These are phyloP conservation scores for Nesoenas mayeri DNA, from an alignment of 2,113 vertebrate species.

Conservation along the genomic window DNA sequence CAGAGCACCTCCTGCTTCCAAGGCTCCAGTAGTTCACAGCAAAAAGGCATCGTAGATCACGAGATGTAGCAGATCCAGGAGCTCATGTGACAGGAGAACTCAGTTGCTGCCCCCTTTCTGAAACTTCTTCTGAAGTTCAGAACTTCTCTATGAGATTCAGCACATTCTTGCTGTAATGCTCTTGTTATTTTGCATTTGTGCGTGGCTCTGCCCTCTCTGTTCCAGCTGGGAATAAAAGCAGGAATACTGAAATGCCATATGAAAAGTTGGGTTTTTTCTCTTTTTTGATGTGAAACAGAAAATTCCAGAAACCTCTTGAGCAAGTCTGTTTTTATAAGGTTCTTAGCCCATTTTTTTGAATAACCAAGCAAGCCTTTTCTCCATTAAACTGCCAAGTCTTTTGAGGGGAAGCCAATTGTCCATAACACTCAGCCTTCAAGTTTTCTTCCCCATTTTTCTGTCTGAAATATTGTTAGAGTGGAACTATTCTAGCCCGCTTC, in stretches of 20 bases:
- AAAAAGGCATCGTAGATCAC: neutral
- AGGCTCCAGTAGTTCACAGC: neutral
- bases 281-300: neutral
- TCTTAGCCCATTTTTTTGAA: neutral
- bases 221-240: neutral
- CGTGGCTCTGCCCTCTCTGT: neutral
- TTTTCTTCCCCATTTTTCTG: neutral
- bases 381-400: neutral
- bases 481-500: neutral
- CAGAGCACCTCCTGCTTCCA: neutral
- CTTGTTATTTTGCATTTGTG: neutral
- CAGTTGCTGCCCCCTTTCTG: neutral
- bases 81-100: neutral
- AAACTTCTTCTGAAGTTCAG: neutral
- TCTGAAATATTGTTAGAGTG: neutral
- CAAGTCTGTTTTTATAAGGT: neutral
- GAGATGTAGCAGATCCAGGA: neutral
- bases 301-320: neutral
- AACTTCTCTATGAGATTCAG: neutral
- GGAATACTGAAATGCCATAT: neutral
- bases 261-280: neutral
- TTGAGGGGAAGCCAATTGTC: neutral
- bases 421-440: neutral
- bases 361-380: neutral
- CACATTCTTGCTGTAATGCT: neutral